Conservation (phyloP, 2,888 invertebrate species). For the Helleia helle region DNA sequence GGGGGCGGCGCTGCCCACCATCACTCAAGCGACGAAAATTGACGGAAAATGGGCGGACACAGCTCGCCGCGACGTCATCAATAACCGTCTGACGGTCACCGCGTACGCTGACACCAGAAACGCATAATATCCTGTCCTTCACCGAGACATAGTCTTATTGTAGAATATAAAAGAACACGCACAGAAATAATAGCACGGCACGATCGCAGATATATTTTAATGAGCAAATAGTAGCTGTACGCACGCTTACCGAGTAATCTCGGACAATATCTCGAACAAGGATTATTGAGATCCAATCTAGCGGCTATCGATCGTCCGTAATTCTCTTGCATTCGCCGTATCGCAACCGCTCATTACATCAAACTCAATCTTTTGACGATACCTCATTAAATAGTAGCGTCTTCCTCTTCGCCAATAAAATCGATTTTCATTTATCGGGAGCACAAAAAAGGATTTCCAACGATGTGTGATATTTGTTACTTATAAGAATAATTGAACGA, state of each 20-base stretch:
- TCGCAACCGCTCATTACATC: conserved; percentile 62
- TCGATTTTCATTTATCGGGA: neutral
- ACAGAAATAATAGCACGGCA: conserved; percentile 21
- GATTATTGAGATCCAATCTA: conserved; percentile 71
- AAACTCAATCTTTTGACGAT: conserved; percentile 51
- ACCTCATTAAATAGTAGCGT: conserved; percentile 68
- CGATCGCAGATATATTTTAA: conserved; percentile 47
- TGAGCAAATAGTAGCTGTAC: conserved; percentile 43
- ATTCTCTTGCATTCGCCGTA: conserved; percentile 57
- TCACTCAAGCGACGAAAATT: conserved; percentile 75
- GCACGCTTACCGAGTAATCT: conserved; percentile 49
- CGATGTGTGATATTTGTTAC: conserved; percentile 1
- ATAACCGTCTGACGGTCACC: conserved; percentile 69
- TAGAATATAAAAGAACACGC: conserved; percentile 15
- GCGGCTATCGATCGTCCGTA: conserved; percentile 63
- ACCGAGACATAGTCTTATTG: conserved; percentile 10
- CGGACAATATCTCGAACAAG: conserved; percentile 49
- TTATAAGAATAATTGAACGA: conserved; percentile 12
- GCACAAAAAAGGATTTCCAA: neutral
- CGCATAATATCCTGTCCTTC: conserved; percentile 43
- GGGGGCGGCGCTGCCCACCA: conserved; percentile 64
- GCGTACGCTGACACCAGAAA: conserved; percentile 37
- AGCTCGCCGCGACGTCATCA: conserved; percentile 71
- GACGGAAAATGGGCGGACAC: conserved; percentile 75
- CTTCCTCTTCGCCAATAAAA: conserved; percentile 9